Percentiles rank a stretch among this genome's conserved stretches.
Conservation (phyloP, 1,140 invertebrate genomes). For the Zaprionus inermis region DNA sequence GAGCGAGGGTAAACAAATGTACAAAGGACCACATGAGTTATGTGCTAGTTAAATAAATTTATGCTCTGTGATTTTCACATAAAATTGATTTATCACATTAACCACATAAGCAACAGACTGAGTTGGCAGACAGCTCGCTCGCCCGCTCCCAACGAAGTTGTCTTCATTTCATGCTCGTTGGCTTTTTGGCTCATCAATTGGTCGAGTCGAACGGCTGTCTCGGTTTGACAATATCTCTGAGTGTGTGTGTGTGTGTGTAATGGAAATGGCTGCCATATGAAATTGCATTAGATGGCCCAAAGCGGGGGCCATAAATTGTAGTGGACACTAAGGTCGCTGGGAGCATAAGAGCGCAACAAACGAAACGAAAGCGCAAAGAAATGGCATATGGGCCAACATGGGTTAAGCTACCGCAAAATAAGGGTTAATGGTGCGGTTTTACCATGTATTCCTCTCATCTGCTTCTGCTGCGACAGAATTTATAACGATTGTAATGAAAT, state of each 20-base stretch:
- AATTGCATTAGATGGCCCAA: constrained; percentile 75
- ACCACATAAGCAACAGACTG: constrained; percentile 51
- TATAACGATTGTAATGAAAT: constrained; percentile 79
- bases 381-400: constrained; percentile 48
- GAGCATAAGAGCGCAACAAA: neutral
- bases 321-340: constrained; percentile 53
- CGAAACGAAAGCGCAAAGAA: constrained; percentile 28
- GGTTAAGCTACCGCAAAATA: constrained; percentile 72
- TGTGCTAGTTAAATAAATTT: constrained; percentile 82
- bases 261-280: constrained; percentile 54
- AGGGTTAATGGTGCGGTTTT: constrained; percentile 73
- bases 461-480: constrained; percentile 50
- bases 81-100: constrained; percentile 83
- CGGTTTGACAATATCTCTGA: constrained; percentile 39
- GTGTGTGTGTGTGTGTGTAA: constrained; percentile 1
- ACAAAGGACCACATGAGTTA: constrained; percentile 64
- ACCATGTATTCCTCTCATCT: neutral
- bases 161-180: constrained; percentile 81
- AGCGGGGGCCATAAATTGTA: constrained; percentile 63
- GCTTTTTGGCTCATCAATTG: constrained; percentile 81
- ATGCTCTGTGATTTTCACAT: constrained; percentile 81
- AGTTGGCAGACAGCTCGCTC: constrained; percentile 33
- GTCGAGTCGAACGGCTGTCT: constrained; percentile 39
- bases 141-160: constrained; percentile 44
- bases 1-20: constrained; percentile 27